phyloP scores from a whole-genome alignment of 1,140 invertebrate species.

The Pemphigus obesinymphae region DNA sequence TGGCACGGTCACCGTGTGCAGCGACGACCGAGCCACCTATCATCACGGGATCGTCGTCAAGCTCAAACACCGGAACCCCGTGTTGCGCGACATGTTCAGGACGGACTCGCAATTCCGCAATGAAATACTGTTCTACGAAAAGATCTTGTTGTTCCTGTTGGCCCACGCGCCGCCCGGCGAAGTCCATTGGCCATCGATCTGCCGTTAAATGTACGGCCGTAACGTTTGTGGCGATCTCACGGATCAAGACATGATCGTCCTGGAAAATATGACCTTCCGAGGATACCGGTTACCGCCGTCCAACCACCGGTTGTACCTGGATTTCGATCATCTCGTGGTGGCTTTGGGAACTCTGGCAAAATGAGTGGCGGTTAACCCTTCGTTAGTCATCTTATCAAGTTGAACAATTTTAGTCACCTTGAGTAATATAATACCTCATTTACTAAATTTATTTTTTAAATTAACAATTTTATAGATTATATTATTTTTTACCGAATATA shows the following conservation, averaged over 20 bases:
- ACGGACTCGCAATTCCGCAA: constrained; percentile 18
- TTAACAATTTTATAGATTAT: too few species aligned
- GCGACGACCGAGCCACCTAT: background rate
- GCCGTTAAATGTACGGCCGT: background rate
- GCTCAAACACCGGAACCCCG: background rate
- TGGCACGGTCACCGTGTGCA: background rate
- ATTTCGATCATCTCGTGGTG: background rate
- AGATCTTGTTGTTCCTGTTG: background rate
- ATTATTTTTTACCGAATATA: too few species aligned
- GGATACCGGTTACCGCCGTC: background rate
- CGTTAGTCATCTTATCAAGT: too few species aligned
- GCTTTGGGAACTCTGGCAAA: background rate
- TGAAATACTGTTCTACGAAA: constrained; percentile 27
- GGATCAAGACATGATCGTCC: background rate
- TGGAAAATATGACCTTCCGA: background rate
- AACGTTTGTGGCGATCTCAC: background rate
- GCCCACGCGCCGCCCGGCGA: background rate
- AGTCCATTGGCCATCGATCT: background rate
- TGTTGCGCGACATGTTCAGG: background rate
- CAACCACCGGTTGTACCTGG: background rate
- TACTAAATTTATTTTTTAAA: too few species aligned
- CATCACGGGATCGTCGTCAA: background rate
- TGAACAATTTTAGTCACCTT: too few species aligned
- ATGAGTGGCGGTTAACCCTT: background rate
- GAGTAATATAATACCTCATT: too few species aligned